Evolutionary conservation across 53 echinoderm and acorn worm species (phyloP), one percentile per base, ranked within the genome.

Genomic region (Holothuria leucospilota): DNA sequence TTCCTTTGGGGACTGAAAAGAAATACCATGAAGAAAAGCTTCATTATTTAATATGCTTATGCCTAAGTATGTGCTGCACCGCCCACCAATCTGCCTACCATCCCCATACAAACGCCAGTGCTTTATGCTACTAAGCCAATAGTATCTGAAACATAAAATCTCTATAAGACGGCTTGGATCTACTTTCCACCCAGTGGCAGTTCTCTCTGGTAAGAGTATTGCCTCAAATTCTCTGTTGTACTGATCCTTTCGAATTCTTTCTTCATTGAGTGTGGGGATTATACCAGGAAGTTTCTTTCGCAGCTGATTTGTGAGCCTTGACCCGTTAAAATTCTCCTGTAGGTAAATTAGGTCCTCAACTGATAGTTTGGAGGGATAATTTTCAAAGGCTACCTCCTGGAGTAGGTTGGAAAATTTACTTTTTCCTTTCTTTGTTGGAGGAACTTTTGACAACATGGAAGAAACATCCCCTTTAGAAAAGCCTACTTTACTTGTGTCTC

Each of bases 101-200:
- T 73, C 73, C 29, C 73, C 73, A 73, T 73, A 73, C 0, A 73
- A 2, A 21, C 34, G 25, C 73, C 73, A 73, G 20, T 28, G 39
- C 2, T n/a, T 28, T 29, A 1, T 5, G 1, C 5, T 29, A 2
- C 3, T 34, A 2, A 34, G 3, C 67, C 67, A 67, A 1, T 1
- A 67, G 4, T 67, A 12, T 13, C 2, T 10, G 9, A 67, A 67
- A 1, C 1, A 2, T 4, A 67, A 10, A 0, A 67, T 13, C 1
- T 67, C 67, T 26, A 67, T 4, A 0, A 67, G 13, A 1, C 67
- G 5, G 13, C 5, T 5, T 1, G 13, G 13, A 67, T 67, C 67
- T 6, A 67, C 9, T 15, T 15, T 4, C 67, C 67, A 67, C 20
- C 67, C 67, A 20, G 67, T 67, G 0, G 67, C 24, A 0, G 67